phyloP scores from a whole-genome alignment of 2,888 invertebrate genomes.

The Heliothis peltigera region DNA sequence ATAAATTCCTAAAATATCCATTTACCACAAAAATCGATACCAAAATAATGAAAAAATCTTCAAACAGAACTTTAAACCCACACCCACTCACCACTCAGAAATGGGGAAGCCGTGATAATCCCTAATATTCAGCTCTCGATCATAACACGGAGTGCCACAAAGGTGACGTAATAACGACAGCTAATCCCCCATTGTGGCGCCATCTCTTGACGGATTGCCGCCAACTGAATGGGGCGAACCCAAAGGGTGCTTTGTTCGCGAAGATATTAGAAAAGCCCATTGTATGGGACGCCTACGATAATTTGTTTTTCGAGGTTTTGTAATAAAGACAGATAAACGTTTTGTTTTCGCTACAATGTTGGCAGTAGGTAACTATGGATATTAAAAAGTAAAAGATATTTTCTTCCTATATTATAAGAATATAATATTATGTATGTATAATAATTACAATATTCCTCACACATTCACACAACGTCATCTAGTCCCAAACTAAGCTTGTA shows the following conservation, averaged over 20 bases:
- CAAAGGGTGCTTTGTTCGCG: conserved; percentile 83
- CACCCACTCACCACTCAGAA: conserved; percentile 60
- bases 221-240: conserved; percentile 84
- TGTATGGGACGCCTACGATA: conserved; percentile 73
- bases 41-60: conserved; percentile 4
- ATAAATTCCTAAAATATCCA: not conserved
- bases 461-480: no score
- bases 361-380: no score
- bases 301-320: conserved; percentile 79
- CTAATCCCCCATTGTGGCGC: conserved; percentile 88
- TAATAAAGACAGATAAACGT: conserved; percentile 63
- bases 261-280: conserved; percentile 81
- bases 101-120: conserved; percentile 86
- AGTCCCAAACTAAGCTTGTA: no score
- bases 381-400: no score
- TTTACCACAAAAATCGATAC: not conserved
- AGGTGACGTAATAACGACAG: conserved; percentile 87
- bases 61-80: conserved; percentile 35
- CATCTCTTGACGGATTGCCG: conserved; percentile 88
- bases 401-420: no score
- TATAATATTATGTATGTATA: no score
- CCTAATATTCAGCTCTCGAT: conserved; percentile 87
- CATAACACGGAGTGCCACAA: conserved; percentile 84
- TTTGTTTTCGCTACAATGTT: conserved; percentile 34
- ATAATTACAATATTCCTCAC: no score